phyloP scores from a whole-genome alignment of 1,140 invertebrate genomes.

The Hydropsyche tenuis region DNA sequence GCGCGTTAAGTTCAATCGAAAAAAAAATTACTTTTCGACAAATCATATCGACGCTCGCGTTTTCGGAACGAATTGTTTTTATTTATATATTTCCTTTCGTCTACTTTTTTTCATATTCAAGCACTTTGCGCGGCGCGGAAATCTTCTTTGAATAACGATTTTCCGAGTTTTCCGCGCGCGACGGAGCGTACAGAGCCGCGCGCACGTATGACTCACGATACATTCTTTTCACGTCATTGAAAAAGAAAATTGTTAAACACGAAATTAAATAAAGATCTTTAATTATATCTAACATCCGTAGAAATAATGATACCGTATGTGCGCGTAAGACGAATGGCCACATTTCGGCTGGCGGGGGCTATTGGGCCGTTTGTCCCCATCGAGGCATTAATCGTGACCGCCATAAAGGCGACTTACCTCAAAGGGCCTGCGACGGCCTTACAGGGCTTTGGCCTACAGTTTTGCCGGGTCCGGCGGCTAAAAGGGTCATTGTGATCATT shows the following conservation, averaged over 20 bases:
- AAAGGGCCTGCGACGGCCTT: constrained; percentile 9
- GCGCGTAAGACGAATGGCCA: neutral
- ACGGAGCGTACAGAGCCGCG: neutral
- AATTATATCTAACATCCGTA: too few species aligned
- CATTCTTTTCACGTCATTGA: neutral
- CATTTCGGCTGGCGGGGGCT: neutral
- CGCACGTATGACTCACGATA: neutral
- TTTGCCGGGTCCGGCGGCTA: constrained; percentile 15
- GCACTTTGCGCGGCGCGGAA: neutral
- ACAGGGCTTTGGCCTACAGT: constrained; percentile 9
- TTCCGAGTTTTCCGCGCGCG: neutral
- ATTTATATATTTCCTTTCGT: neutral
- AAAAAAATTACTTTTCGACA: constrained; percentile 6
- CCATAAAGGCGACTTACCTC: constrained; percentile 25
- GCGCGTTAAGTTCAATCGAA: neutral
- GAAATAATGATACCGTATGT: too few species aligned
- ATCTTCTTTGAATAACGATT: constrained; percentile 11
- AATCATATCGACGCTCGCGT: neutral
- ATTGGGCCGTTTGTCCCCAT: constrained; percentile 25
- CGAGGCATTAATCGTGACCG: constrained; percentile 27
- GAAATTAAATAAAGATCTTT: too few species aligned
- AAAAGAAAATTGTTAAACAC: too few species aligned
- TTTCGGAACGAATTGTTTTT: too few species aligned
- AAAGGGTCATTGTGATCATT: constrained; percentile 35
- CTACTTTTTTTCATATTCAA: neutral